Evolutionary conservation across 2,888 invertebrate species (phyloP).

Genomic region (Ichneumoninae sp.): DNA sequence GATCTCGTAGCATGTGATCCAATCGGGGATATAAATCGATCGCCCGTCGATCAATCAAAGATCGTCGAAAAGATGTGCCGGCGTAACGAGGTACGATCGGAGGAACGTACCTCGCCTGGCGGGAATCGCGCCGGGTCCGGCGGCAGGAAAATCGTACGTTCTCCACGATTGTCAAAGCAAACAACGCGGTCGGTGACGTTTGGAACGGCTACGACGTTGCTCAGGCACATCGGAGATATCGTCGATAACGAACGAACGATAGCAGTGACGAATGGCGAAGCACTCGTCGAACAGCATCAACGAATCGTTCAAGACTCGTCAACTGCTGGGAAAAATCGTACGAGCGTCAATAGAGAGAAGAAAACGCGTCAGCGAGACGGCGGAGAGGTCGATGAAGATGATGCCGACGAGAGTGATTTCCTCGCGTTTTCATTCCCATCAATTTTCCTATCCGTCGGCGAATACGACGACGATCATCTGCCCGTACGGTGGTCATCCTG

Average conservation of each 20-base stretch:
- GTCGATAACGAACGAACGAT: constrained; percentile 33
- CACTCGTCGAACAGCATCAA: constrained; percentile 22
- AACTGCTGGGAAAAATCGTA: constrained; percentile 7
- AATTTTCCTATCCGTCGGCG: constrained; percentile 34
- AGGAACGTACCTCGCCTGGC: constrained; percentile 68
- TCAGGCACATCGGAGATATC: constrained; percentile 29
- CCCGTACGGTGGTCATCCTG: constrained; percentile 24
- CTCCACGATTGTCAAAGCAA: neutral
- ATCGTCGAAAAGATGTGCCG: constrained; percentile 64
- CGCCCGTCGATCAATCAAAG: constrained; percentile 54
- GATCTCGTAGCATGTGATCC: constrained; percentile 30
- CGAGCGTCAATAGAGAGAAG: constrained; percentile 9
- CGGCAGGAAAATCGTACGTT: constrained; percentile 27
- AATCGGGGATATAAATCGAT: constrained; percentile 23
- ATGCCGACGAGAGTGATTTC: constrained; percentile 36
- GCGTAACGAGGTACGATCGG: constrained; percentile 67
- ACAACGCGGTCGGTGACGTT: neutral
- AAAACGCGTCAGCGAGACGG: constrained; percentile 19
- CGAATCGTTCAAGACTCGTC: constrained; percentile 29
- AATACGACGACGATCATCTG: constrained; percentile 40
- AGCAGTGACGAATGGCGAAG: constrained; percentile 17
- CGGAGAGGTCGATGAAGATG: constrained; percentile 28
- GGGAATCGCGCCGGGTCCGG: constrained; percentile 40
- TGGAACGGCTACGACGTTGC: neutral
- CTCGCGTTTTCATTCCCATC: constrained; percentile 35